Evolutionary conservation across 1,140 invertebrate genomes (phyloP), one percentile per base, ranked within the genome.

Genomic region (Zophobas morio): DNA sequence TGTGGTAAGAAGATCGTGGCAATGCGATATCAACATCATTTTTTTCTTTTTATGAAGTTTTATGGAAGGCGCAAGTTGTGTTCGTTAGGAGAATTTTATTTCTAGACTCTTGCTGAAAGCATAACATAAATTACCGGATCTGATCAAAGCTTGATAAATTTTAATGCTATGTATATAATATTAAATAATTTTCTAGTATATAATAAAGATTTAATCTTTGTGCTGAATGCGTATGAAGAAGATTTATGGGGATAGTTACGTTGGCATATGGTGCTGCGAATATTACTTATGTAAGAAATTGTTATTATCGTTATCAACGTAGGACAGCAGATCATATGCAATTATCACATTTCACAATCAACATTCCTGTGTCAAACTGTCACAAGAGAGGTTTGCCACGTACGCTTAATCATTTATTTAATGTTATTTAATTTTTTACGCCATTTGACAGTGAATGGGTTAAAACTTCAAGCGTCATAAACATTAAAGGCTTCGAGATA

Each of bases 121-220:
- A 66, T 1, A 37, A 47, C 39, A 42, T 42, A 66, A 66, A 42
- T 42, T 32, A 8, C 60, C n/a, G 42, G 1, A 42, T 32, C 5
- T 32, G 60, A 66, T 66, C 42, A 37, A 66, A 66, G 42, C 42
- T 66, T 66, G 60, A 66, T 66, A 66, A 66, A 66, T 42, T 66
- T 66, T 42, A 66, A 20, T 20, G 20, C 20, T 20, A 20, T 20
- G 20, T 20, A 20, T 20, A 20, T 20, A 20, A 20, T 20, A 20
- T 20, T 20, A 20, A 20, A 20, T 20, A 20, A 32, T 8, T 66
- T 36, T 4, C 35, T 57, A 57, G 33, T 66, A 42, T 36, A 66
- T 66, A 66, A 66, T 66, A 42, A 8, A 51, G 49, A n/a, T 20
- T 33, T 8, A 34, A 63, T 63, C 36, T 5, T 20, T 20, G 39